These are phyloP conservation scores for Scalopus aquaticus DNA, from an alignment of 2,113 vertebrate genomes.

Conservation along the genomic window DNA sequence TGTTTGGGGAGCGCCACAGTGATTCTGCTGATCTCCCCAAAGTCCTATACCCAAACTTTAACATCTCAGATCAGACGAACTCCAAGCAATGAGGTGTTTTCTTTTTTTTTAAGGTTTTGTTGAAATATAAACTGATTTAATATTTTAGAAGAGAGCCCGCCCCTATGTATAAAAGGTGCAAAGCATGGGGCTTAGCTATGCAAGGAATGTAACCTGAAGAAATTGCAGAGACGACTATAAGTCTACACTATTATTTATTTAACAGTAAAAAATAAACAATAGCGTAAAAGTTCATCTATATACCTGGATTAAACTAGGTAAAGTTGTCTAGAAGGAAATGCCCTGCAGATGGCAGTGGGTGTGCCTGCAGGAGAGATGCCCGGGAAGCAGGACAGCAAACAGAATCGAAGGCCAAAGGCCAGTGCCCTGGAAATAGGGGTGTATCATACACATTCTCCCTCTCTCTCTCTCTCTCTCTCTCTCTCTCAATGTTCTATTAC, in stretches of 20 bases:
- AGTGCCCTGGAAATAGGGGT: no score
- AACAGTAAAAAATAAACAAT: not conserved
- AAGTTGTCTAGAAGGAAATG: not conserved
- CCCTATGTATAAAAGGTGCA: no score
- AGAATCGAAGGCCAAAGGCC: not conserved
- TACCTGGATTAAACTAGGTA: fast-evolving
- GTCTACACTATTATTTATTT: fast-evolving
- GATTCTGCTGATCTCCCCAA: not conserved
- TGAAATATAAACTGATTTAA: not conserved
- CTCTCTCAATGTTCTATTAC: not conserved
- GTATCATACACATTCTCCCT: not conserved
- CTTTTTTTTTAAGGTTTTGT: not conserved
- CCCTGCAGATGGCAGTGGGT: fast-evolving
- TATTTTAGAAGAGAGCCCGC: not conserved
- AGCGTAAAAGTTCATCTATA: not conserved
- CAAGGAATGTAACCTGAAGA: not conserved
- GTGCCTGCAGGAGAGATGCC: not conserved
- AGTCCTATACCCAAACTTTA: not conserved
- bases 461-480: no score
- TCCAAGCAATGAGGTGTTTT: not conserved
- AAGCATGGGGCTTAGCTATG: not conserved
- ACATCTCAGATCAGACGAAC: not conserved
- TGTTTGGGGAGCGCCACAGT: not conserved
- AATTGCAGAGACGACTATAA: fast-evolving
- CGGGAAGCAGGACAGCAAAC: not conserved